Percentiles rank a stretch among this genome's conserved stretches.
phyloP scores from a whole-genome alignment of 2,888 invertebrate species.

The Callosobruchus maculatus region DNA sequence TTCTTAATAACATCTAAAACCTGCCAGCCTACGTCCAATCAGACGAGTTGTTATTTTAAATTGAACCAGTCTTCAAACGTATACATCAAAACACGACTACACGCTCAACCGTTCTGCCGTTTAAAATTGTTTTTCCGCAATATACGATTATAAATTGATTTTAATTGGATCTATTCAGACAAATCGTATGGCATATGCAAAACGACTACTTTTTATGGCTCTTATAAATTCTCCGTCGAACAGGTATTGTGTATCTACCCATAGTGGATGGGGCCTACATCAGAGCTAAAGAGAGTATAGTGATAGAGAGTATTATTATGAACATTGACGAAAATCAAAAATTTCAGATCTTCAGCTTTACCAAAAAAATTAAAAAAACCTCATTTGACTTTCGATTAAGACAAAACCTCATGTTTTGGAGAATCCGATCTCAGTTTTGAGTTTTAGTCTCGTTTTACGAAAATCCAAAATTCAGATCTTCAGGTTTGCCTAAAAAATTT shows the following conservation, averaged over 20 bases:
- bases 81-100: slow-evolving; percentile 13
- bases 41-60: slow-evolving; percentile 22
- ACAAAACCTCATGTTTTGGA: too few species aligned
- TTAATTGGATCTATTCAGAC: slow-evolving; percentile 7
- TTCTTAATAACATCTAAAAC: slow-evolving; percentile 11
- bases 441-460: too few species aligned
- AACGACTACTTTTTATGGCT: neutral
- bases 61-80: slow-evolving; percentile 20
- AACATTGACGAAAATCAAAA: too few species aligned
- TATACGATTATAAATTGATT: slow-evolving; percentile 8
- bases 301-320: too few species aligned
- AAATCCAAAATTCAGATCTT: too few species aligned
- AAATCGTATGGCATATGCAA: neutral
- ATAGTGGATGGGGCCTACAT: too few species aligned
- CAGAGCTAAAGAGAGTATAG: too few species aligned
- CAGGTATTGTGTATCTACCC: neutral
- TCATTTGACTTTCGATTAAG: too few species aligned
- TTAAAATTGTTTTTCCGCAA: slow-evolving; percentile 7
- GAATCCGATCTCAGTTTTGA: too few species aligned
- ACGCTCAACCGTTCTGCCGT: slow-evolving; percentile 2
- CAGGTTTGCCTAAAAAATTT: too few species aligned
- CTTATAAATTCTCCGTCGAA: neutral
- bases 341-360: too few species aligned
- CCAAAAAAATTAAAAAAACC: too few species aligned
- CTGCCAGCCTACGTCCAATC: slow-evolving; percentile 22